Base-by-base conservation (phyloP, 92 coral and sea anemone genomes). In the Virgularia gustaviana region DNA sequence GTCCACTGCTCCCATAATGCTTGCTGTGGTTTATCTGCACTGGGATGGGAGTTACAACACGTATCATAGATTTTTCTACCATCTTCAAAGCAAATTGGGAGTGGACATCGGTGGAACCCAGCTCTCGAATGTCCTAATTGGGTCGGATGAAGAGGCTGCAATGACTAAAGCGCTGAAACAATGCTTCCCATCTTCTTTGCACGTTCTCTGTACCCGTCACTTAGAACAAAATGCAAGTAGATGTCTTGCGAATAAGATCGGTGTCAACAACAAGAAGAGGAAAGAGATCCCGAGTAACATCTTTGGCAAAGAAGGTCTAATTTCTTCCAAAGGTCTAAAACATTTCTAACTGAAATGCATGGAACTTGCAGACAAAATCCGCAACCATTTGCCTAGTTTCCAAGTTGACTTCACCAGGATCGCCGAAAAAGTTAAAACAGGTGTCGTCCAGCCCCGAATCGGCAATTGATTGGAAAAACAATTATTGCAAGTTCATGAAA, bases 401-500 rank as follows among this genome's bases (percentile, higher is more conserved):
- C 12, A 55, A 55, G 8, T 6, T 37, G 27, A 55, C n/a, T 55
- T 23, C 32, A 20, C 9, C 11, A 55, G 32, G 32, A 55, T 22
- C 13, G 20, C 52, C 7, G 43, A 60, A 32, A 60, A 60, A 60
- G 36, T 60, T 35, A 39, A 43, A 11, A 30, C 45, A 2, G 30
- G 70, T 4, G 44, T 63, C 15, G 9, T 63, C 2, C 1, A 63
- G 25, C 70, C 70, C 36, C 51, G 52, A 23, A 22, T 11, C 22
- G n/a, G 9, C 25, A 19, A 39, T 36, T 63, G 70, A 63, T 23
- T 63, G 70, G 70, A 63, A 63, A 23, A 63, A 63, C 24, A 63
- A 63, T 63, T 63, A 12, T 8, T 63, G 70, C 35, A 33, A 63
- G 49, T 35, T 52, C 5, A 63, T 63, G 70, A 63, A 63, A 49